Base-by-base conservation (phyloP, 2,797 vertebrate species). In the Apogon talboti region DNA sequence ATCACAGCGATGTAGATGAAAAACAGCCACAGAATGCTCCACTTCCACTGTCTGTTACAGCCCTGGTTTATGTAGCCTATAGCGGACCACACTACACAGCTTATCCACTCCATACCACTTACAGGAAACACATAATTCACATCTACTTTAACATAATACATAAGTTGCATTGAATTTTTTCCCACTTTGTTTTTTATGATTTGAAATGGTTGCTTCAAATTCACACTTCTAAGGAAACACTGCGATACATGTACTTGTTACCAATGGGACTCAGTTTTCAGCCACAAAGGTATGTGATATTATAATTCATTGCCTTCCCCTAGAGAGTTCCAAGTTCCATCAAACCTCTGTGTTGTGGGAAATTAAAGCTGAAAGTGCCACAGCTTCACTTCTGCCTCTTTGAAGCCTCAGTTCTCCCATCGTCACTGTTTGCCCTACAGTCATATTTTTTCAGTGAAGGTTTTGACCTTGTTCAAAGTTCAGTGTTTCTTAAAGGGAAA, bases 401-500 rank as follows among this genome's bases (percentile, higher is more conserved):
- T 86, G 74, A 84, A 83, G 75, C 52, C 37, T 50, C 14, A 13
- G 3, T 13, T 14, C 49, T 59, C 66, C 66, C 71, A 50, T 49
- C 54, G 6, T 79, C 66, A 62, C 35, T 49, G 40, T 70, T 78
- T 80, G 57, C 71, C 74, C 75, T 30, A 0, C 11, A 59, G 62
- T 52, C 60, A 28, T 76, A 75, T 70, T 52, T 76, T 44, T 67
- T n/a, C 24, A 56, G 55, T 33, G 33, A 63, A 70, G 63, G 40
- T 43, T 79, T 61, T 79, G 48, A 83, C 78, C 74, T 59, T 45
- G 46, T 71, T 66, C 33, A 37, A 64, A 71, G 14, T 61, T 54
- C 43, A 64, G 15, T 70, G 46, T 78, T 71, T 52, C 59, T 82
- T 78, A 49, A 81, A 87, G 74, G 45, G 51, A 64, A 68, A 67